phyloP scores from a whole-genome alignment of 2,888 invertebrate genomes.

The Timandra comae region DNA sequence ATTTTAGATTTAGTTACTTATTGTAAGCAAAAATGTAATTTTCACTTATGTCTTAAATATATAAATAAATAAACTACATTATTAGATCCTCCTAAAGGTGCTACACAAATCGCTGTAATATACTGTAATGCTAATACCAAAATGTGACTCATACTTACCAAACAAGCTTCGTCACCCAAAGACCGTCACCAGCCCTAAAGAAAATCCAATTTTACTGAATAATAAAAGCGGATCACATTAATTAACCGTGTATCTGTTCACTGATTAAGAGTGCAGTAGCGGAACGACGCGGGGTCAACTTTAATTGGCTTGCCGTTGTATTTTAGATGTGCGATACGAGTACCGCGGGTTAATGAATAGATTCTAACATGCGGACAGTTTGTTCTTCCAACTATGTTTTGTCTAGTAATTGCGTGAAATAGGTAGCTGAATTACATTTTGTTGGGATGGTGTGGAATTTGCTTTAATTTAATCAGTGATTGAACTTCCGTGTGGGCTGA shows the following conservation, averaged over 20 bases:
- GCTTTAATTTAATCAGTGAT: conserved; percentile 18
- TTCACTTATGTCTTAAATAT: too few species aligned
- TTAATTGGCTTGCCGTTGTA: conserved; percentile 64
- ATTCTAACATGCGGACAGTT: conserved; percentile 62
- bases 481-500: too few species aligned
- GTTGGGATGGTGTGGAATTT: conserved; percentile 26
- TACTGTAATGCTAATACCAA: too few species aligned
- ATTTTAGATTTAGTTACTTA: too few species aligned
- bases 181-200: conserved; percentile 22
- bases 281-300: conserved; percentile 64
- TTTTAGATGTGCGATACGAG: conserved; percentile 68
- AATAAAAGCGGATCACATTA: conserved; percentile 68
- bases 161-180: too few species aligned
- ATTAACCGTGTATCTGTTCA: conserved; percentile 67
- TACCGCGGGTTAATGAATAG: conserved; percentile 58
- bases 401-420: conserved; percentile 55
- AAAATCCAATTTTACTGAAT: conserved; percentile 46
- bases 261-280: conserved; percentile 72
- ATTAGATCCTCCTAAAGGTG: too few species aligned
- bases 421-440: conserved; percentile 30
- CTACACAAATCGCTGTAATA: too few species aligned
- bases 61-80: too few species aligned
- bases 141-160: too few species aligned
- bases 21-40: too few species aligned
- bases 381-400: conserved; percentile 57